Evolutionary conservation across 2,797 vertebrate genomes (phyloP).

Genomic region (Paramormyrops hopkinsi): DNA sequence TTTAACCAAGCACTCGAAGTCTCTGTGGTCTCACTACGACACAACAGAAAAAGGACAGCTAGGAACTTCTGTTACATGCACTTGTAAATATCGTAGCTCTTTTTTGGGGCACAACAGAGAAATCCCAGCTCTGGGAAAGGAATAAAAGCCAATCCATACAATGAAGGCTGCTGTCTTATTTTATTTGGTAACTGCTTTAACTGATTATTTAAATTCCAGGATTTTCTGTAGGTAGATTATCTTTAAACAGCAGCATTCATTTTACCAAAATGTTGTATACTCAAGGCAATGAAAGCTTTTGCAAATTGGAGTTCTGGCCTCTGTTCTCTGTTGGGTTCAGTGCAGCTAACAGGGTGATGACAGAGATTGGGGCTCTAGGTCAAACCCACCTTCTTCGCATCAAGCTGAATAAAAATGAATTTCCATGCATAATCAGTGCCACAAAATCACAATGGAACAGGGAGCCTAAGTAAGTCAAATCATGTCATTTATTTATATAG

Average conservation of each 20-base stretch:
- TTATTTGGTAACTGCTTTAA: background rate
- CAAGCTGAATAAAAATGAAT: constrained; percentile 9
- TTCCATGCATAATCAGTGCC: constrained; percentile 23
- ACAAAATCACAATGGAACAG: background rate
- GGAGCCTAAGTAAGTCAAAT: background rate
- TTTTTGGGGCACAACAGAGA: background rate
- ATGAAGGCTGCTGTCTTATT: background rate
- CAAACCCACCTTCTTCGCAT: constrained; percentile 2
- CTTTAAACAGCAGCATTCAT: constrained; percentile 17
- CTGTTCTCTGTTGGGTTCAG: background rate
- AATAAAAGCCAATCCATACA: background rate
- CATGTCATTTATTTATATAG: background rate
- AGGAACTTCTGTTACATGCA: background rate
- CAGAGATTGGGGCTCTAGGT: constrained; percentile 5
- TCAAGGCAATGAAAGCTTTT: background rate
- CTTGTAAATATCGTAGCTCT: background rate
- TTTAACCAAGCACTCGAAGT: background rate
- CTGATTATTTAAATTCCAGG: constrained; percentile 6
- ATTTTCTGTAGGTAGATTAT: constrained; percentile 7
- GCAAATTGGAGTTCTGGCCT: constrained; percentile 8
- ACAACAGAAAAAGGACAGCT: background rate
- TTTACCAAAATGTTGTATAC: background rate
- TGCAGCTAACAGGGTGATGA: constrained; percentile 18
- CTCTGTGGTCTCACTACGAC: background rate
- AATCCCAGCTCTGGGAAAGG: background rate